Evolutionary conservation across 2,113 vertebrate genomes (phyloP).

Genomic region (Orthonyx spaldingii): DNA sequence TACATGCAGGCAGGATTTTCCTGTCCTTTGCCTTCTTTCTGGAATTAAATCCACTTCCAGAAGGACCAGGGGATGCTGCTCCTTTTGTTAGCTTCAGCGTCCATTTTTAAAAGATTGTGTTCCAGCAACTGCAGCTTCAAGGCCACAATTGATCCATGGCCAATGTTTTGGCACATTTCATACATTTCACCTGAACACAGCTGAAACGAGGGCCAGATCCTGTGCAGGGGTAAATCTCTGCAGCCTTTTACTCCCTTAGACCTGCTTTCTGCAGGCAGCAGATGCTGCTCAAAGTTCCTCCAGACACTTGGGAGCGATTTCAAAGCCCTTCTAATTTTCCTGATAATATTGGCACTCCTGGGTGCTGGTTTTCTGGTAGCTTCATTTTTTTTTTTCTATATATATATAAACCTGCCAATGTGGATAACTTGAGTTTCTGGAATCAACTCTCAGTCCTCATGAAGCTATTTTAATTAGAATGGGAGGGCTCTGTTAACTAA

Average conservation of each 20-base stretch:
- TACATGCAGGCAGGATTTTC: neutral
- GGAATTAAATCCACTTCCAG: neutral
- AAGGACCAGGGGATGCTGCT: neutral
- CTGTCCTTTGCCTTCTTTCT: neutral
- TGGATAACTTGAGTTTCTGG: slow-evolving; percentile 21
- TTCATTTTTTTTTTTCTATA: neutral
- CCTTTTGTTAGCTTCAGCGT: neutral
- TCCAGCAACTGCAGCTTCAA: neutral
- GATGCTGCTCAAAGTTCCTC: neutral
- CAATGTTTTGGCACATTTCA: neutral
- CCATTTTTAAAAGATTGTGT: neutral
- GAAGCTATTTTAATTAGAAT: slow-evolving; percentile 54
- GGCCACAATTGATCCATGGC: neutral
- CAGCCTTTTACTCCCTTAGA: neutral
- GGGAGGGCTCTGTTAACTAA: slow-evolving; percentile 54
- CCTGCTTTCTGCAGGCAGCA: neutral
- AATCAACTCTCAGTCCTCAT: slow-evolving; percentile 28
- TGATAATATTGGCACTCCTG: slow-evolving; percentile 41
- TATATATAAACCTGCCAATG: neutral
- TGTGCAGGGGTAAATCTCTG: neutral
- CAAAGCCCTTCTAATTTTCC: slow-evolving; percentile 42
- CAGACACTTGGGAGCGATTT: neutral
- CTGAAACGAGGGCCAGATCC: neutral
- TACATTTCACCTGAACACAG: neutral
- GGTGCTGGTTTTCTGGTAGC: slow-evolving; percentile 10